Conservation (phyloP, 2,888 invertebrate species). For the Agrochola lychnidis region DNA sequence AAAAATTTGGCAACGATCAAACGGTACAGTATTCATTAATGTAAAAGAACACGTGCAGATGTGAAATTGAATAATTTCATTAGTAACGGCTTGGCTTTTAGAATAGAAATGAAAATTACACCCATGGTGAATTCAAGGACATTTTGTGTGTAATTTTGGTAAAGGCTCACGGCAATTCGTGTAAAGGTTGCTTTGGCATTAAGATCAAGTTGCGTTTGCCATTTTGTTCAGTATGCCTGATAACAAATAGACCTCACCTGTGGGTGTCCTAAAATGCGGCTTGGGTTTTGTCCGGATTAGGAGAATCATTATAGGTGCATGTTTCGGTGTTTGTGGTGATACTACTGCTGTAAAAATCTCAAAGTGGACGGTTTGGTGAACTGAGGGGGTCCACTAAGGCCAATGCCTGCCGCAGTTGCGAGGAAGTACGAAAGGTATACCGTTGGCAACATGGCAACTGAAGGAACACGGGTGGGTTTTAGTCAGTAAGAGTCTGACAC, state of each 20-base stretch:
- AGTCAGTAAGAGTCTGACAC: too few species aligned
- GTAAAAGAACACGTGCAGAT: constrained; percentile 51
- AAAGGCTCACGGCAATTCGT: constrained; percentile 40
- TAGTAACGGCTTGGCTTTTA: constrained; percentile 50
- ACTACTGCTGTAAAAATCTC: neutral
- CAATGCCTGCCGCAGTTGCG: too few species aligned
- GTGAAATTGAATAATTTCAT: constrained; percentile 54
- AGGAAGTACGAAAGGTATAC: too few species aligned
- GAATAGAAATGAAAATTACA: constrained; percentile 42
- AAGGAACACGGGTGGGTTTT: too few species aligned
- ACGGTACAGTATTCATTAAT: constrained; percentile 32
- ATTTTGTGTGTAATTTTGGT: constrained; percentile 38
- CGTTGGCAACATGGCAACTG: too few species aligned
- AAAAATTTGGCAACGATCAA: constrained; percentile 41
- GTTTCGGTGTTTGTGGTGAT: neutral
- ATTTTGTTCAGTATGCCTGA: constrained; percentile 24
- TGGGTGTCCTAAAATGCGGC: neutral
- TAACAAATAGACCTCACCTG: neutral
- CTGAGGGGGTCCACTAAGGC: too few species aligned
- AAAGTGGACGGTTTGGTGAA: neutral
- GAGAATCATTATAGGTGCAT: neutral
- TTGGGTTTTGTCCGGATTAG: neutral
- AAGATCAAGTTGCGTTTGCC: constrained; percentile 39
- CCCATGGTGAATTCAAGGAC: constrained; percentile 57
- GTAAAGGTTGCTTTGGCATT: constrained; percentile 45